Evolutionary conservation across 2,113 vertebrate genomes (phyloP).

Genomic region (Prionailurus viverrinus): DNA sequence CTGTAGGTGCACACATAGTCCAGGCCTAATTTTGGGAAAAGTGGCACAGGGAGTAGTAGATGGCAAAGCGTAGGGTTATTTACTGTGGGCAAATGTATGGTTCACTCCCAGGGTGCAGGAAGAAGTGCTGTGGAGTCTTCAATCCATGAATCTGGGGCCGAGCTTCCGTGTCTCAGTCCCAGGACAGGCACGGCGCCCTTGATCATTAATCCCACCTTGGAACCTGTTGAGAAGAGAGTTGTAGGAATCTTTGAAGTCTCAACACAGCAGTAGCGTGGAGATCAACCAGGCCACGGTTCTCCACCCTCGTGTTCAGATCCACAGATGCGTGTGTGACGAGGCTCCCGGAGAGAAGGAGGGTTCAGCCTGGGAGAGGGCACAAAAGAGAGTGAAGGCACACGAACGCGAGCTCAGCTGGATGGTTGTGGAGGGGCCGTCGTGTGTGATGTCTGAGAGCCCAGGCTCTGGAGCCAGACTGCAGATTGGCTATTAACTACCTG

Average conservation of each 20-base stretch:
- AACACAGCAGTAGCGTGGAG: background rate
- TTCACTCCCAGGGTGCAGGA: background rate
- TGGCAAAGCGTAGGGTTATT: background rate
- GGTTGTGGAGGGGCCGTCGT: too few species aligned
- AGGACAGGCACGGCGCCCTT: too few species aligned
- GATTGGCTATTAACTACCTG: background rate
- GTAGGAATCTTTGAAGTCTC: background rate
- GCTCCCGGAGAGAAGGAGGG: background rate
- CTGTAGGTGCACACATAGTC: background rate
- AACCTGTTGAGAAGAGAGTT: background rate
- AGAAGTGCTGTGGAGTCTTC: background rate
- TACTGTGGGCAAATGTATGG: background rate
- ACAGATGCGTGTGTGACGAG: background rate
- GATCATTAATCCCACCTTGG: background rate
- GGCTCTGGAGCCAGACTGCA: background rate
- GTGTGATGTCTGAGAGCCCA: background rate
- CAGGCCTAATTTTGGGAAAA: background rate
- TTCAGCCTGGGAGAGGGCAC: background rate
- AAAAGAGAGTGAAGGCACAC: background rate
- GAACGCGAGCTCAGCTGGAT: background rate
- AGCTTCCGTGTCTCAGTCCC: background rate
- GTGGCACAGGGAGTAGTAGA: too few species aligned
- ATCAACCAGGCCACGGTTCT: background rate
- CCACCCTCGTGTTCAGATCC: background rate
- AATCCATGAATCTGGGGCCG: background rate